phyloP scores from a whole-genome alignment of 2,113 vertebrate genomes.

The Callospermophilus lateralis region DNA sequence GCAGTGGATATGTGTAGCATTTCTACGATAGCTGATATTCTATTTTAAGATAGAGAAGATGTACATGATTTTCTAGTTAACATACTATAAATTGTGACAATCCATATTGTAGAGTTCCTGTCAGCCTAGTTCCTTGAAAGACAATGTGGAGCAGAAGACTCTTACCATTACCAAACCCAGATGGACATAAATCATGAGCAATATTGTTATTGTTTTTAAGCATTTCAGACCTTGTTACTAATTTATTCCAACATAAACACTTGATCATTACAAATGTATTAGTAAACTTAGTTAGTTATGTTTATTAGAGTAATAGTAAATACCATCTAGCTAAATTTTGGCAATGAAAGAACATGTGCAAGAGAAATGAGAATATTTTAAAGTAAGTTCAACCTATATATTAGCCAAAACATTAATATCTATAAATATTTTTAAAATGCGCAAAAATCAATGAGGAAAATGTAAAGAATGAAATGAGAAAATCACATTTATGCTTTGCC shows the following conservation, averaged over 20 bases:
- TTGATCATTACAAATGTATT: not conserved
- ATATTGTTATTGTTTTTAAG: constrained; percentile 15
- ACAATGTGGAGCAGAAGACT: not conserved
- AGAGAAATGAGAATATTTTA: not conserved
- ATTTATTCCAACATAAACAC: not conserved
- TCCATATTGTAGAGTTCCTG: not conserved
- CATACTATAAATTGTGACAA: not conserved
- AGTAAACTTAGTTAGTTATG: not conserved
- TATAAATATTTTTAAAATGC: not conserved
- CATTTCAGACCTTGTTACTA: not conserved
- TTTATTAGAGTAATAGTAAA: not conserved
- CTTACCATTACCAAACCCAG: not conserved
- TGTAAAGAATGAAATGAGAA: not conserved
- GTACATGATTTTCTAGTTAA: not conserved
- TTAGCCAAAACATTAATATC: not conserved
- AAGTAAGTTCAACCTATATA: not conserved
- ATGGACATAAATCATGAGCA: not conserved
- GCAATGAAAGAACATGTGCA: not conserved
- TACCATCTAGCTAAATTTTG: not conserved
- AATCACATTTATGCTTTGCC: not conserved
- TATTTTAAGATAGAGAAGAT: not conserved
- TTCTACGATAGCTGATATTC: not conserved
- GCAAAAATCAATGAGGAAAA: not conserved
- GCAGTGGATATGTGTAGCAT: not conserved
- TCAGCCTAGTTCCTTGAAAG: not conserved